Evolutionary conservation across 2,888 invertebrate species (phyloP), one percentile per base, ranked within the genome.

Genomic region (Neria commutata): DNA sequence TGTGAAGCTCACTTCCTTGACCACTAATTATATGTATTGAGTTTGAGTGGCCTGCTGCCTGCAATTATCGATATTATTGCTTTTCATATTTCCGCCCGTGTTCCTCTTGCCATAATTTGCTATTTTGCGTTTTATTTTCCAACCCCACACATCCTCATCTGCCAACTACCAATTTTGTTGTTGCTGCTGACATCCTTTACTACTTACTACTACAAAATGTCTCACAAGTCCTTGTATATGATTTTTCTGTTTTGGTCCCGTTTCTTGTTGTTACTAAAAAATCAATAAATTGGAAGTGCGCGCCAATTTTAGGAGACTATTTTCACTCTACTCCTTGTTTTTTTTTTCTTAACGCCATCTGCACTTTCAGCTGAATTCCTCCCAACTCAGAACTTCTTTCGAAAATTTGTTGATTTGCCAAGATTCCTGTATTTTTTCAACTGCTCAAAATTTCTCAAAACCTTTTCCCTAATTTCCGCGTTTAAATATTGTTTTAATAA

Each of bases 271-370:
- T 23, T 34, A 45, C n/a, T 23, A 33, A 19, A 42, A 42, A 42
- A 19, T 17, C 42, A 42, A 42, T 42, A 5, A 42, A 19, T 42
- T 6, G 55, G 45, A 61, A 58, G 66, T 59, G 66, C 64, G 68
- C 68, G 68, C 70, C 65, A 67, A 68, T 48, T 53, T 42, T 45
- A 17, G 45, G 19, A 1, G 16, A 14, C 16, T 51, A n/a, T 37
- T 37, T 48, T 48, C n/a, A n/a, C 16, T n/a, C 25, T 48, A n/a
- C 21, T 25, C n/a, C 19, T 5, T 26, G 25, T 29, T 16, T 26
- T 14, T 19, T 14, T 14, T 3, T 16, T 40, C n/a, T 52, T 37
- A 37, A n/a, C 42, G 21, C 42, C 42, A 42, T 42, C 42, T 42
- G 42, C 21, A n/a, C n/a, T n/a, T n/a, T n/a, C n/a, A n/a, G n/a